Evolutionary conservation across 1,140 invertebrate genomes (phyloP).

Genomic region (Pogonomyrmex barbatus): DNA sequence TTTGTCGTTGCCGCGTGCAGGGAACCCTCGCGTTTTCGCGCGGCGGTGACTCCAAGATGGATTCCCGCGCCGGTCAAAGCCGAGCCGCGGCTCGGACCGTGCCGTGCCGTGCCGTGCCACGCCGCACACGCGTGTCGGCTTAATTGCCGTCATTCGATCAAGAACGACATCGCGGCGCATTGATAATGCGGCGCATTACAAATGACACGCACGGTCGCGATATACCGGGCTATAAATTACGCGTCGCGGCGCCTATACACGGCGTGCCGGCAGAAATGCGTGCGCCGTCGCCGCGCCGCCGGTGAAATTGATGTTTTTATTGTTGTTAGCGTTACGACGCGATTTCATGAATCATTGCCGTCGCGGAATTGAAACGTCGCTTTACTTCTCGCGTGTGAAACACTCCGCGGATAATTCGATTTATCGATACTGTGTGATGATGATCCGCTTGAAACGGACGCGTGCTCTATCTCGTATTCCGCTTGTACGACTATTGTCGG

Average conservation of each 20-base stretch:
- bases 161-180: slow-evolving; percentile 56
- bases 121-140: slow-evolving; percentile 26
- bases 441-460: slow-evolving; percentile 1
- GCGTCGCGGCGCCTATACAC: slow-evolving; percentile 1
- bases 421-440: slow-evolving; percentile 14
- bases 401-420: slow-evolving; percentile 17
- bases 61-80: slow-evolving; percentile 60
- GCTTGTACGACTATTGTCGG: neutral
- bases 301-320: slow-evolving; percentile 41
- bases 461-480: neutral
- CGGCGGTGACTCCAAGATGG: slow-evolving; percentile 57
- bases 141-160: slow-evolving; percentile 62
- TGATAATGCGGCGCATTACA: slow-evolving; percentile 60
- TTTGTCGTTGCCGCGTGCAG: slow-evolving; percentile 70
- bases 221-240: slow-evolving; percentile 48
- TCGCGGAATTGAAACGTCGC: slow-evolving; percentile 37
- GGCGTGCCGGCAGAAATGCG: neutral
- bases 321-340: slow-evolving; percentile 17
- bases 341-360: slow-evolving; percentile 41
- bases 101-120: neutral
- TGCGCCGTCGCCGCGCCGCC: neutral
- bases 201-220: slow-evolving; percentile 59
- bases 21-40: slow-evolving; percentile 59
- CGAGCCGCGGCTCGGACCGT: slow-evolving; percentile 13
- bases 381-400: neutral